phyloP scores from a whole-genome alignment of 2,113 vertebrate genomes.

The Neopipo cinnamomea region DNA sequence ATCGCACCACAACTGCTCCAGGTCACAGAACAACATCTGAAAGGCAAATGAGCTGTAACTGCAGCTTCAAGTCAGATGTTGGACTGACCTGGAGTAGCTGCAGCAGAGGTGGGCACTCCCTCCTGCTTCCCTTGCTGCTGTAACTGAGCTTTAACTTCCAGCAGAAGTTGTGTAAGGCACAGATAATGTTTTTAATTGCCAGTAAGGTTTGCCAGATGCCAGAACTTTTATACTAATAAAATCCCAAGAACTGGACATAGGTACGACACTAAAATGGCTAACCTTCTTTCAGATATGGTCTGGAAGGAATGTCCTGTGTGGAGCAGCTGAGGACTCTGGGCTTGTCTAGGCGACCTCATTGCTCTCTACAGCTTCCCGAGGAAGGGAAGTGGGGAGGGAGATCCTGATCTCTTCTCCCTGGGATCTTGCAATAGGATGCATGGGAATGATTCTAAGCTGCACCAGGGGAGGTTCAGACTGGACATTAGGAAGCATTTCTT shows the following conservation, averaged over 20 bases:
- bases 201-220: background rate
- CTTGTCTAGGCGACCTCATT: background rate
- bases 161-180: background rate
- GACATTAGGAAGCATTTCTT: background rate
- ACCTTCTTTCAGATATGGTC: background rate
- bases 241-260: background rate
- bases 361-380: background rate
- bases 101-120: background rate
- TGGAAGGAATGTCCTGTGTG: background rate
- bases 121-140: background rate
- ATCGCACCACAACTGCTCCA: background rate
- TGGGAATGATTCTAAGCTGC: background rate
- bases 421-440: accelerated
- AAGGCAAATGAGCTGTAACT: background rate
- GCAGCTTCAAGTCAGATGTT: background rate
- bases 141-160: background rate
- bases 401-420: background rate
- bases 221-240: background rate
- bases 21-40: background rate
- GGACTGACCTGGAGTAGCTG: background rate
- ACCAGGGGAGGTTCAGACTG: background rate
- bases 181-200: background rate
- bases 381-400: background rate
- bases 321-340: background rate
- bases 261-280: background rate